Conservation (phyloP, 2,797 vertebrate species). For the Diglossa cyanea region DNA sequence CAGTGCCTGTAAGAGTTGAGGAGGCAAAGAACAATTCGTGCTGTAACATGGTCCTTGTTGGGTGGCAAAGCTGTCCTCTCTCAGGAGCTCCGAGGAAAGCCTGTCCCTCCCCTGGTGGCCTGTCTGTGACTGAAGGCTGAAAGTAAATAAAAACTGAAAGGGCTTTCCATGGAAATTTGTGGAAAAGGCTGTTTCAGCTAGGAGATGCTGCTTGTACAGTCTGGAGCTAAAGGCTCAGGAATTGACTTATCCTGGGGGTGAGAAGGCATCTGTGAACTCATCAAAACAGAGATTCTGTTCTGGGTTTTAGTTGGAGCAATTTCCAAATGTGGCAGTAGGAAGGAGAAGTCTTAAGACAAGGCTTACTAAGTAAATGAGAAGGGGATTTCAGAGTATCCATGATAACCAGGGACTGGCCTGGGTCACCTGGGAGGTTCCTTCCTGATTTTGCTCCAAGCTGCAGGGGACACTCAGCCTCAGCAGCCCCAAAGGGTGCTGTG, state of each 20-base stretch:
- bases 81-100: neutral
- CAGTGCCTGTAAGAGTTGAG: neutral
- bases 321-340: neutral
- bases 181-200: neutral
- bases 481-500: neutral
- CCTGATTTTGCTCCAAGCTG: neutral
- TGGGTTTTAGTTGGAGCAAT: neutral
- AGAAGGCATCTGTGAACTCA: neutral
- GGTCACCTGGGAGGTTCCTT: neutral
- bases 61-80: neutral
- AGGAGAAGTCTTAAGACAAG: neutral
- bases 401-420: neutral
- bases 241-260: neutral
- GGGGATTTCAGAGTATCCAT: neutral
- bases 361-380: neutral
- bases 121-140: neutral
- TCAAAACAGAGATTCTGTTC: neutral
- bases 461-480: neutral
- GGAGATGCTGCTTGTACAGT: neutral
- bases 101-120: neutral
- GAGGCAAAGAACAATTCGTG: neutral
- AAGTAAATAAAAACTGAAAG: neutral
- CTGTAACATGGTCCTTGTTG: neutral
- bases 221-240: neutral
- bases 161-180: neutral